phyloP scores from a whole-genome alignment of 2,888 invertebrate genomes.

The Entomobrya proxima region DNA sequence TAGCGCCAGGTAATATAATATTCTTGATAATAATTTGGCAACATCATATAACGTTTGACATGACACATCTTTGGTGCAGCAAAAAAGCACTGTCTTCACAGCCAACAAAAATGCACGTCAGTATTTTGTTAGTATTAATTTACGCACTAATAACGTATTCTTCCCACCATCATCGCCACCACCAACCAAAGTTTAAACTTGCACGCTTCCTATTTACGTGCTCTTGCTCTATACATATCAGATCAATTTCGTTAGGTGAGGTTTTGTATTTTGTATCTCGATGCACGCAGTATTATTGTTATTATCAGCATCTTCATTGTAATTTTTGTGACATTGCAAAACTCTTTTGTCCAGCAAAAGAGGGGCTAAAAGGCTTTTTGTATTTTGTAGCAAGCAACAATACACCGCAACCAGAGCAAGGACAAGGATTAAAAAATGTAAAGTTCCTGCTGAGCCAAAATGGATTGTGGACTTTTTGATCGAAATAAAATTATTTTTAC shows the following conservation, averaged over 20 bases:
- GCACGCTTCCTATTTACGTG: constrained; percentile 38
- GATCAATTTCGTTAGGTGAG: constrained; percentile 13
- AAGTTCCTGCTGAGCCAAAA: constrained; percentile 44
- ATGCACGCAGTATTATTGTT: neutral
- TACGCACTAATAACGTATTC: constrained; percentile 40
- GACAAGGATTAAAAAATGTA: neutral
- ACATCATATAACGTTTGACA: constrained; percentile 8
- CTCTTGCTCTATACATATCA: neutral
- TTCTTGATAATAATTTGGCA: neutral
- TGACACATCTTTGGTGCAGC: constrained; percentile 8
- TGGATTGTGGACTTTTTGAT: neutral
- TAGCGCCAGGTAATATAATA: neutral
- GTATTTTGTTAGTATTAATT: constrained; percentile 28
- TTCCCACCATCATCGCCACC: constrained; percentile 8
- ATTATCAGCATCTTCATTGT: constrained; percentile 6
- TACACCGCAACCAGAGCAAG: neutral
- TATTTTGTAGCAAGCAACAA: neutral
- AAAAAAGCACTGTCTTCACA: constrained; percentile 20
- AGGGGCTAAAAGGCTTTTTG: neutral
- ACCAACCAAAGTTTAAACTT: neutral
- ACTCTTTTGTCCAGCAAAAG: constrained; percentile 29
- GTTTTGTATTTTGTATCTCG: neutral
- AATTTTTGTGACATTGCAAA: constrained; percentile 28
- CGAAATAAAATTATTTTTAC: neutral
- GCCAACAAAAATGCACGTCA: neutral